Percentiles rank a stretch among this genome's conserved stretches.
Conservation (phyloP, 2,797 vertebrate genomes). For the Tadarida brasiliensis region DNA sequence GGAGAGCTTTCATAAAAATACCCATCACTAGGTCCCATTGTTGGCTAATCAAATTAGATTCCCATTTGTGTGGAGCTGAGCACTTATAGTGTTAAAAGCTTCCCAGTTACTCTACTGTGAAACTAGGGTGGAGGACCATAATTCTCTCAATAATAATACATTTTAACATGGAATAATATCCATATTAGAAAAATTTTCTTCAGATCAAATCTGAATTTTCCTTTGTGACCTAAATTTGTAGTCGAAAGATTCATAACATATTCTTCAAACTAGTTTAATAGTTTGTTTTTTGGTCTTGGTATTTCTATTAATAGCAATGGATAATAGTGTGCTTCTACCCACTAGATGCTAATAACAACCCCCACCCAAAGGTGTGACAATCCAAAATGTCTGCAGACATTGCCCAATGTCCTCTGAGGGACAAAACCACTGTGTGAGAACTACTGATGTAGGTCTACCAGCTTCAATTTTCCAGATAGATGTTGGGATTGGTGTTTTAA, state of each 20-base stretch:
- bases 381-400: neutral
- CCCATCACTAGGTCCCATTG: neutral
- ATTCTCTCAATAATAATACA: neutral
- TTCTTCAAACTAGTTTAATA: neutral
- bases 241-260: neutral
- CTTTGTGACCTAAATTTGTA: neutral
- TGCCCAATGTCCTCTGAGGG: neutral
- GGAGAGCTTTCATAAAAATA: neutral
- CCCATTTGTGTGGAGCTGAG: neutral
- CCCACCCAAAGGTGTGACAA: neutral
- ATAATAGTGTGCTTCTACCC: neutral
- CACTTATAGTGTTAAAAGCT: neutral
- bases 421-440: neutral
- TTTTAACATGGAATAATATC: neutral
- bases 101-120: neutral
- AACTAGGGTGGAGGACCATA: neutral
- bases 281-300: neutral
- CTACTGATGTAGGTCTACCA: neutral
- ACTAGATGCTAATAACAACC: neutral
- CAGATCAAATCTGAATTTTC: slow-evolving; percentile 4
- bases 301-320: neutral
- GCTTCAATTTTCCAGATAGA: neutral
- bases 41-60: neutral
- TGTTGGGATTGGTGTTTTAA: neutral
- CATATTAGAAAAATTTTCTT: neutral